Evolutionary conservation across 2,113 vertebrate genomes (phyloP).

Genomic region (Oryzias melastigma): DNA sequence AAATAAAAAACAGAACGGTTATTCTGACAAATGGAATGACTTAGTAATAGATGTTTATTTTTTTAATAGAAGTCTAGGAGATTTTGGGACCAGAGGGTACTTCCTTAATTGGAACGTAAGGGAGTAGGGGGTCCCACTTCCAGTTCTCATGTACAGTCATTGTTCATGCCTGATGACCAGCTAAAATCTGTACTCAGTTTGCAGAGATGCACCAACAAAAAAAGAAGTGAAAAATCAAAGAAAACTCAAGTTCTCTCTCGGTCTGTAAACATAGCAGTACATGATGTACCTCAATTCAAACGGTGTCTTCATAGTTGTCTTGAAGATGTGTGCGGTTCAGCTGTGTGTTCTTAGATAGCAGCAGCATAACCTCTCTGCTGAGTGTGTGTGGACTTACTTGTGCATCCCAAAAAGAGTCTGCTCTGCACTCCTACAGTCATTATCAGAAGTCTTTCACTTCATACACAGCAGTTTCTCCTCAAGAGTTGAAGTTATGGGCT

Average conservation of each 20-base stretch:
- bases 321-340: slow-evolving; percentile 4
- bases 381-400: slow-evolving; percentile 14
- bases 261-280: not conserved
- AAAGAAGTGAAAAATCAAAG: not conserved
- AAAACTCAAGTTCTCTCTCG: not conserved
- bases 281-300: not conserved
- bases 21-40: no score
- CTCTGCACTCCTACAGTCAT: slow-evolving; percentile 6
- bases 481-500: not conserved
- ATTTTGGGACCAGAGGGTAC: no score
- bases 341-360: not conserved
- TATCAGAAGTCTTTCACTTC: slow-evolving; percentile 9
- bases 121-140: no score
- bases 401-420: slow-evolving; percentile 16
- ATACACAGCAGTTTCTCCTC: slow-evolving; percentile 22
- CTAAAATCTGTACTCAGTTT: not conserved
- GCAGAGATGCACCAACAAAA: not conserved
- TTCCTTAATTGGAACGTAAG: no score
- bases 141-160: no score
- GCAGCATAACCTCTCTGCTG: not conserved
- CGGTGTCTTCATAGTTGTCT: slow-evolving; percentile 1
- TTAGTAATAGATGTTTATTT: no score
- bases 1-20: no score
- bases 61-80: no score
- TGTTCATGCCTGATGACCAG: no score